Evolutionary conservation across 1,140 invertebrate genomes (phyloP), one percentile per base, ranked within the genome.

Genomic region (Brachionus plicatilis): DNA sequence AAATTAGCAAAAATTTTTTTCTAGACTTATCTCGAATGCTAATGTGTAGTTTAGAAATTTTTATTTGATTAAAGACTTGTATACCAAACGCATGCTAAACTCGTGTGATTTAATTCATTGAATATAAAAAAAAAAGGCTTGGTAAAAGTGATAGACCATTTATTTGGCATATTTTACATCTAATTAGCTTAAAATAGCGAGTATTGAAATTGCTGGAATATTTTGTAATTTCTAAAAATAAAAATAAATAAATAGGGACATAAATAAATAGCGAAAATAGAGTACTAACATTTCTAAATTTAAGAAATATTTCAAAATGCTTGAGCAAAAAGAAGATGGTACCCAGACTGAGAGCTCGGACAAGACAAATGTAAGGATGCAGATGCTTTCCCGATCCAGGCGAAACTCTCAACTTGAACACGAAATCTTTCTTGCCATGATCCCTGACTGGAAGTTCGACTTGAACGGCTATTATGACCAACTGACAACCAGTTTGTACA

Each of bases 361-460:
- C 37, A 45, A 72, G 9, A 4, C 68, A 4, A 37, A 72, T n/a
- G 8, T 72, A 17, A 72, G 68, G n/a, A 43, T 20, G 17, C 37
- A 72, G 20, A 72, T 72, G 68, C n/a, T 72, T 5, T 41, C 68
- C 33, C 11, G 68, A 41, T 72, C 68, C 8, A 72, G 68, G 4
- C 29, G 68, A 41, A 41, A 43, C n/a, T 72, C 68, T 43, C 33
- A 72, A 43, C 68, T 72, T 43, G 68, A 72, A 17, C 68, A 72
- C 33, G 68, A 72, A 9, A 72, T 72, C 7, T 72, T 72, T 20
- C 43, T 72, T 5, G 68, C 68, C n/a, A 72, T 72, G 68, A 72
- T 72, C 14, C 68, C 68, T 14, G 68, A 72, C 37, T 72, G 68
- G 68, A 72, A 72, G 68, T 72, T 43, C 17, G 68, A 72, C 20